Evolutionary conservation across 2,888 invertebrate species (phyloP), one percentile per base, ranked within the genome.

Genomic region (Abrostola triplasia): DNA sequence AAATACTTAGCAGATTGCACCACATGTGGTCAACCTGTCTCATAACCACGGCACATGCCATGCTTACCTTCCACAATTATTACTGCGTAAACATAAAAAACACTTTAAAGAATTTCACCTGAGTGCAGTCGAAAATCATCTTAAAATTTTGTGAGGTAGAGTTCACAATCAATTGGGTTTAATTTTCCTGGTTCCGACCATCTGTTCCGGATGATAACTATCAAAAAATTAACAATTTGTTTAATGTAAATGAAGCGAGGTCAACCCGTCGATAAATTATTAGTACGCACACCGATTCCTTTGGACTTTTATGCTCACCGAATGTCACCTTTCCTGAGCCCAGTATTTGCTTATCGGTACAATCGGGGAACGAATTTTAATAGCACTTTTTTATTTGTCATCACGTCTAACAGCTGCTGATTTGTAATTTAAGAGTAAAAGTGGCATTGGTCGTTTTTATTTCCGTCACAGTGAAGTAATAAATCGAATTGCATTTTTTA

Each of bases 211-310:
- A 91, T 88, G 94, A 94, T 93, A 88, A 91, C 88, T 93, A 94
- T 94, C 94, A 89, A 93, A 92, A 93, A 94, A 94, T 94, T 94
- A 94, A 94, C 93, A 94, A 94, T 94, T 94, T 94, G 94, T 94
- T 94, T 93, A 94, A 94, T 92, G 91, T 90, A 93, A 94, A 94
- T 93, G 92, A 92, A 90, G 88, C 88, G 91, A 90, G 90, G 91
- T 90, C 90, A 91, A 89, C 87, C 84, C 83, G 80, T 89, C 90
- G 88, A 92, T 94, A 94, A 94, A 91, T 94, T 93, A 93, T 92
- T 86, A 86, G 85, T 79, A 81, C 90, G 85, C 87, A 92, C 90
- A 92, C 90, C 91, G 88, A 89, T 87, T 88, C 85, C 84, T 89
- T 87, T 83, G 77, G 85, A 85, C 85, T 87, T 89, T 92, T 89